Conservation (phyloP, 1,140 invertebrate species). For the Drosophila melanica region DNA sequence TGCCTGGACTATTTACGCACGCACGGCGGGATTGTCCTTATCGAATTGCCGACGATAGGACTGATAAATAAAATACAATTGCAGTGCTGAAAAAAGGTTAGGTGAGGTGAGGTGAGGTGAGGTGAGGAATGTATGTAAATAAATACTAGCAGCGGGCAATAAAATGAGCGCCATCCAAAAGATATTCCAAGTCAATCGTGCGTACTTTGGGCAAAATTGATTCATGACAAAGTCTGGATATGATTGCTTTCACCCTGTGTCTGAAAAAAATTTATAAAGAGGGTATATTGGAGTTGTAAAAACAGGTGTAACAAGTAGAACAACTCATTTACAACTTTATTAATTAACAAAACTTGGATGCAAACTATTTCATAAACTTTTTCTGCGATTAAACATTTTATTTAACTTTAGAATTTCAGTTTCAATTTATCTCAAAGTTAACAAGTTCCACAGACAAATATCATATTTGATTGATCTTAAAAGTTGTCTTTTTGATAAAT, state of each 20-base stretch:
- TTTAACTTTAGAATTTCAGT: too few species aligned
- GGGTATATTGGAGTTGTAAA: not conserved
- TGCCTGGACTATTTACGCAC: slow-evolving; percentile 34
- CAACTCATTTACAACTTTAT: not conserved
- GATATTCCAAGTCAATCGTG: slow-evolving; percentile 27
- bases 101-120: not conserved
- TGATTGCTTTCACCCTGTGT: not conserved
- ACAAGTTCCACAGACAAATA: too few species aligned
- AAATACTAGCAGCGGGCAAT: not conserved
- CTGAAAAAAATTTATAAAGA: not conserved
- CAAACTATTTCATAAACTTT: too few species aligned
- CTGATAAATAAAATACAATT: slow-evolving; percentile 2
- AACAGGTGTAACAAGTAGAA: not conserved
- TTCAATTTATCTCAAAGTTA: too few species aligned
- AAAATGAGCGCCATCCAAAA: not conserved
- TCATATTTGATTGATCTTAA: too few species aligned
- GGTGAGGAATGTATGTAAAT: not conserved
- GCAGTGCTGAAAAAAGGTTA: not conserved
- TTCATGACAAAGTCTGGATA: not conserved
- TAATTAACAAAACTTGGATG: not conserved
- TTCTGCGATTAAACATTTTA: too few species aligned
- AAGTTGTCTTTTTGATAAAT: too few species aligned
- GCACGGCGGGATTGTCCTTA: slow-evolving; percentile 18
- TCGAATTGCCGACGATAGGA: not conserved
- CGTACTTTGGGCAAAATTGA: slow-evolving; percentile 22